Conservation (phyloP, 2,113 vertebrate species). For the Dipodomys stephensi region DNA sequence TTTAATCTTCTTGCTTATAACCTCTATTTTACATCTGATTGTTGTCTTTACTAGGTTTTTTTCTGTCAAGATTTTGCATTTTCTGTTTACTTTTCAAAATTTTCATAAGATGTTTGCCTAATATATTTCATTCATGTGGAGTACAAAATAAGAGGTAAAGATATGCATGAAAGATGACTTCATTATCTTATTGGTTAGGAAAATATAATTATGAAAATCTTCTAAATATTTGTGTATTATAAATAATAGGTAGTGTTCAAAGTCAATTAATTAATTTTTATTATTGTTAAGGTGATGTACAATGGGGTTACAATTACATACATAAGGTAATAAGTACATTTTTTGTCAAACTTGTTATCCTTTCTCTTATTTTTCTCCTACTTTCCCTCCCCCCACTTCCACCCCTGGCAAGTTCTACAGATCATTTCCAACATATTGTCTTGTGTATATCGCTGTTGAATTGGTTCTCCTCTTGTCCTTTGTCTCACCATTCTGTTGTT, state of each 20-base stretch:
- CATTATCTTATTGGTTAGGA: not conserved
- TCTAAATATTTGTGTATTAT: not conserved
- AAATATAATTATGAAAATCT: not conserved
- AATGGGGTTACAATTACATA: too few relatives aligned
- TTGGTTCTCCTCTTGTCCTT: too few relatives aligned
- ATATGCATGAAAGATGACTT: not conserved
- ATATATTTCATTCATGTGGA: not conserved
- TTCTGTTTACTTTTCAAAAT: constrained; percentile 40
- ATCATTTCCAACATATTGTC: too few relatives aligned
- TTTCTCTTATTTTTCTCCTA: too few relatives aligned
- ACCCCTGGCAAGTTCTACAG: too few relatives aligned
- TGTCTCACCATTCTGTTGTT: too few relatives aligned
- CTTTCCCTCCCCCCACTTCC: too few relatives aligned
- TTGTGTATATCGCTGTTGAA: too few relatives aligned
- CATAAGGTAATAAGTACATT: too few relatives aligned
- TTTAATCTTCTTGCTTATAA: not conserved
- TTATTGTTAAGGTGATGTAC: too few relatives aligned
- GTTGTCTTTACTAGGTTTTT: not conserved
- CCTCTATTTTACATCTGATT: not conserved
- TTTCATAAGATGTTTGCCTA: not conserved
- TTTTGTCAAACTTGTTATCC: too few relatives aligned
- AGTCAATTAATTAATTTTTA: not conserved
- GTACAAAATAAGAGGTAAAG: not conserved
- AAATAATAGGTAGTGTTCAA: not conserved
- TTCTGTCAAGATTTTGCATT: constrained; percentile 2